phyloP scores from a whole-genome alignment of 1,140 invertebrate species.

The Macrobrachium rosenbergii region DNA sequence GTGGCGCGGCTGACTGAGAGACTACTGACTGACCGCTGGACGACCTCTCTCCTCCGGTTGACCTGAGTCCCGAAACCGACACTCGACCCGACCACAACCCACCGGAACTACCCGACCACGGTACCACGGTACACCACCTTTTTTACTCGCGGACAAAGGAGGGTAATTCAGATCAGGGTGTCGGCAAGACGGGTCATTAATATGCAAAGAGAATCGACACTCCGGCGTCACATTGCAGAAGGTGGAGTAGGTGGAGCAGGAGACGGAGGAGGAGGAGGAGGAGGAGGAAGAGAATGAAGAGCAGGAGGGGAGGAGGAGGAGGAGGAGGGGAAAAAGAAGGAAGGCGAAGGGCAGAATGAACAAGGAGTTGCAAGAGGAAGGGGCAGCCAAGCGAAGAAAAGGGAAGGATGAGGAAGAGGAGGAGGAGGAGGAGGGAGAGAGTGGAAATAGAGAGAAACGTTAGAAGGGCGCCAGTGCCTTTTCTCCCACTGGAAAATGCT shows the following conservation, averaged over 20 bases:
- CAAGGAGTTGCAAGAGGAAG: not conserved
- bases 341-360: not conserved
- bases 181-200: constrained; percentile 50
- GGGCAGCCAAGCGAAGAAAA: not conserved
- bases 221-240: constrained; percentile 39
- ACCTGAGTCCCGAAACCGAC: not conserved
- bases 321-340: not conserved
- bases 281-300: not conserved
- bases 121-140: constrained; percentile 16
- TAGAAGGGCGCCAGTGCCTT: not conserved
- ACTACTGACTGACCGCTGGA: constrained; percentile 24
- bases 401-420: not conserved
- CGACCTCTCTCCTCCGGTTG: constrained; percentile 34
- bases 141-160: constrained; percentile 43
- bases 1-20: constrained; percentile 45
- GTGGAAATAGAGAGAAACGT: not conserved
- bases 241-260: constrained; percentile 13
- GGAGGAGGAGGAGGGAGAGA: constrained; percentile 1
- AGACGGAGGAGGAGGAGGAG: not conserved
- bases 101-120: not conserved
- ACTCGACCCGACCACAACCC: constrained; percentile 5
- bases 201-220: constrained; percentile 54
- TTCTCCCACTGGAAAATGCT: not conserved
- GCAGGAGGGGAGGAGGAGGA: not conserved
- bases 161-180: constrained; percentile 45